Conservation (phyloP, 2,113 vertebrate species). For the Ophiodon elongatus region DNA sequence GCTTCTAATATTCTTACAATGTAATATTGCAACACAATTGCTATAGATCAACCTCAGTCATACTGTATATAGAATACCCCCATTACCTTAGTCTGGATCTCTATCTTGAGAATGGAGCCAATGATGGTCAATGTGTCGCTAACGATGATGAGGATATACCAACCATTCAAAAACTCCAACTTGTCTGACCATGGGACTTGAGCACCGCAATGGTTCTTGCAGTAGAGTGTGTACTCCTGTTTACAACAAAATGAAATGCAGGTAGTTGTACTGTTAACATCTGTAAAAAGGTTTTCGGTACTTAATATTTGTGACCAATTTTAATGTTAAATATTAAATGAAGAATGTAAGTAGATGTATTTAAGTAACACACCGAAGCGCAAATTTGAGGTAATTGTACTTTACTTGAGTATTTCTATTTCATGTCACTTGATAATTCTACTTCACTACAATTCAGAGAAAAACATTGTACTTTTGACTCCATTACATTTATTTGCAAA, state of each 20-base stretch:
- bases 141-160: conserved; percentile 94
- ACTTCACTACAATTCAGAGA: no score
- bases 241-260: background rate
- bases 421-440: no score
- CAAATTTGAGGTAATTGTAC: no score
- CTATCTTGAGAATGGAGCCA: conserved; percentile 95
- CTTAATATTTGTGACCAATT: no score
- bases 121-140: conserved; percentile 91
- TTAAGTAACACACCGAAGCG: no score
- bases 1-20: background rate
- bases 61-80: background rate
- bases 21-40: background rate
- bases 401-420: no score
- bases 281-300: background rate
- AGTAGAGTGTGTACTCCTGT: conserved; percentile 91
- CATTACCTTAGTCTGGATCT: conserved; percentile 93
- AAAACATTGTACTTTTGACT: no score
- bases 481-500: no score
- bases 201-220: conserved; percentile 82
- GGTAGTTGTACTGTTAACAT: background rate
- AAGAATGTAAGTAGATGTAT: no score
- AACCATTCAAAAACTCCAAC: conserved; percentile 95
- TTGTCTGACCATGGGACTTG: conserved; percentile 87
- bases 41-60: no score
- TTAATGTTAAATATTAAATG: no score